These are phyloP conservation scores for Synergus umbraculus DNA, from an alignment of 2,888 invertebrate genomes.

Conservation along the genomic window DNA sequence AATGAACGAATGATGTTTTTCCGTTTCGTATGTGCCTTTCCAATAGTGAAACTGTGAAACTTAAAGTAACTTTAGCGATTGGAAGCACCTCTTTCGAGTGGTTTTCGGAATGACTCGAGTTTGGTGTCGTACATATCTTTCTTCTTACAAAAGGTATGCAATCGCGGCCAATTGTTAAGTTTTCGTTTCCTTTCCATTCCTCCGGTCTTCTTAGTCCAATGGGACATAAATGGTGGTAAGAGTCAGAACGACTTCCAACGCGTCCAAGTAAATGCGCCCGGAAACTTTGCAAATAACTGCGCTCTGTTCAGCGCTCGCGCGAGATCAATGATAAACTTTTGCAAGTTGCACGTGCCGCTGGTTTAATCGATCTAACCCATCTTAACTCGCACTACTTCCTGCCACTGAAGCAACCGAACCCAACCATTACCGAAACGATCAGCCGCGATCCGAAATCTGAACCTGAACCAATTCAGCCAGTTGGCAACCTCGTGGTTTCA, in stretches of 20 bases:
- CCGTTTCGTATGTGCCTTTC: background rate
- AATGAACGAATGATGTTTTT: background rate
- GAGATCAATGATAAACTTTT: slow-evolving; percentile 60
- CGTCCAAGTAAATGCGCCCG: slow-evolving; percentile 48
- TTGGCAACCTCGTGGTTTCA: slow-evolving; percentile 72
- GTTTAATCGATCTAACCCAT: slow-evolving; percentile 60
- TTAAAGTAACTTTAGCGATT: background rate
- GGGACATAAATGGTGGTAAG: slow-evolving; percentile 47
- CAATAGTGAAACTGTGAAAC: no score
- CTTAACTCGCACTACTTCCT: slow-evolving; percentile 56
- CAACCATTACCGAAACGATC: slow-evolving; percentile 61
- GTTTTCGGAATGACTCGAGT: background rate
- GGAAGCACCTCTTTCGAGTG: background rate
- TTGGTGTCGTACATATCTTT: slow-evolving; percentile 17
- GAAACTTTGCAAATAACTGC: slow-evolving; percentile 58
- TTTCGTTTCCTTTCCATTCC: slow-evolving; percentile 23
- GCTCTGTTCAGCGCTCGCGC: slow-evolving; percentile 41
- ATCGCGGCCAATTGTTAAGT: slow-evolving; percentile 10
- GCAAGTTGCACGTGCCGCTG: slow-evolving; percentile 55
- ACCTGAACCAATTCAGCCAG: slow-evolving; percentile 66
- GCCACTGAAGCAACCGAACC: slow-evolving; percentile 50
- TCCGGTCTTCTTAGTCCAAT: slow-evolving; percentile 19
- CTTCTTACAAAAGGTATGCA: slow-evolving; percentile 5
- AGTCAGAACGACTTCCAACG: slow-evolving; percentile 45
- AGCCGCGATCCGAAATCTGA: slow-evolving; percentile 59